These are phyloP conservation scores for Doris montereyensis DNA, from an alignment of 2,888 invertebrate species.

Conservation along the genomic window DNA sequence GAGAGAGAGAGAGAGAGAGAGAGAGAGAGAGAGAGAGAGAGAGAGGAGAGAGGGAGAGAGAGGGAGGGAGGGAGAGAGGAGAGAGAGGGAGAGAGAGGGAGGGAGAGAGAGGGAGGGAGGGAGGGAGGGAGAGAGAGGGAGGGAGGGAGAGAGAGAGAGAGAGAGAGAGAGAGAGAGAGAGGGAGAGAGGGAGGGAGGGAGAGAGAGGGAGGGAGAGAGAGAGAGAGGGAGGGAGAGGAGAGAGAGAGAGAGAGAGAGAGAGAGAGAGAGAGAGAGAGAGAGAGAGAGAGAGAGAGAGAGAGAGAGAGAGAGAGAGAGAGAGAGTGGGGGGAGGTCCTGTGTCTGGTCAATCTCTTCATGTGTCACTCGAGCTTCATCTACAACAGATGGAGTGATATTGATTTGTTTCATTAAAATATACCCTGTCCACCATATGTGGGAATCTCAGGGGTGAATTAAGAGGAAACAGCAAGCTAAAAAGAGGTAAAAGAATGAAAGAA, in stretches of 20 bases:
- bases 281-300: constrained; percentile 19
- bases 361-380: too few relatives aligned
- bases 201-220: not conserved
- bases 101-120: not conserved
- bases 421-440: too few relatives aligned
- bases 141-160: not conserved
- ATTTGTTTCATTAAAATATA: too few relatives aligned
- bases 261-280: constrained; percentile 19
- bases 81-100: not conserved
- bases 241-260: constrained; percentile 31
- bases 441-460: too few relatives aligned
- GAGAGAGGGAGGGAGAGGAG: constrained; percentile 4
- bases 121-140: not conserved
- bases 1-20: too few relatives aligned
- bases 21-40: not conserved
- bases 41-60: not conserved
- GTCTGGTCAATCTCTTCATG: not conserved
- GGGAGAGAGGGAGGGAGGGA: not conserved
- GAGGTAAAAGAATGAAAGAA: too few relatives aligned
- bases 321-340: not conserved
- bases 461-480: too few relatives aligned
- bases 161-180: not conserved
- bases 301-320: not conserved
- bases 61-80: not conserved
- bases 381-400: too few relatives aligned